These are phyloP conservation scores for Paguma larvata DNA, from an alignment of 2,797 vertebrate species.

Conservation along the genomic window DNA sequence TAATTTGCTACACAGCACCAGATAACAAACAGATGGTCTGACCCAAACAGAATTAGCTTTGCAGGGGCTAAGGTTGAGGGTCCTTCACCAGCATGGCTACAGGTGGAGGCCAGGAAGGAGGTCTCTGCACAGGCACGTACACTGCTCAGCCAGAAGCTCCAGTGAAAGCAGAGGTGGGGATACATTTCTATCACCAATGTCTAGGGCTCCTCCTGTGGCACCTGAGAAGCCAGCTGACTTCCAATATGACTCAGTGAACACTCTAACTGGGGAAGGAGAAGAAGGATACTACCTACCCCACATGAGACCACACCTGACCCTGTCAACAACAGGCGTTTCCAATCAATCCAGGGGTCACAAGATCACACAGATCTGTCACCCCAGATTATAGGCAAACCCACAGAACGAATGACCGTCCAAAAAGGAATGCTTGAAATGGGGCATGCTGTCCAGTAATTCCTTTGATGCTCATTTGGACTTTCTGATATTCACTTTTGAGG, in stretches of 20 bases:
- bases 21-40: background rate
- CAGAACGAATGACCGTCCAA: background rate
- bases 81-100: background rate
- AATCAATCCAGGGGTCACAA: background rate
- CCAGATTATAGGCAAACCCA: conserved; percentile 13
- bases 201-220: background rate
- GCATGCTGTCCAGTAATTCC: background rate
- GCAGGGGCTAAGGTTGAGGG: background rate
- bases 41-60: background rate
- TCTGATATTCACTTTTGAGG: conserved; percentile 55
- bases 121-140: background rate
- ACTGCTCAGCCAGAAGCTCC: background rate
- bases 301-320: background rate
- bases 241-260: background rate
- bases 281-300: too few species aligned
- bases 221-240: background rate
- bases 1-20: background rate
- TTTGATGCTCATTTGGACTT: conserved; percentile 52
- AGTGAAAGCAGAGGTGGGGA: background rate
- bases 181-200: background rate
- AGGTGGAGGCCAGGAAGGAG: too few species aligned
- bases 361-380: background rate
- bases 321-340: background rate
- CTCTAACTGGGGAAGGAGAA: background rate
- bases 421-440: conserved; percentile 7